Base-by-base conservation (phyloP, 2,888 invertebrate genomes). In the Drosophila fungiperda region DNA sequence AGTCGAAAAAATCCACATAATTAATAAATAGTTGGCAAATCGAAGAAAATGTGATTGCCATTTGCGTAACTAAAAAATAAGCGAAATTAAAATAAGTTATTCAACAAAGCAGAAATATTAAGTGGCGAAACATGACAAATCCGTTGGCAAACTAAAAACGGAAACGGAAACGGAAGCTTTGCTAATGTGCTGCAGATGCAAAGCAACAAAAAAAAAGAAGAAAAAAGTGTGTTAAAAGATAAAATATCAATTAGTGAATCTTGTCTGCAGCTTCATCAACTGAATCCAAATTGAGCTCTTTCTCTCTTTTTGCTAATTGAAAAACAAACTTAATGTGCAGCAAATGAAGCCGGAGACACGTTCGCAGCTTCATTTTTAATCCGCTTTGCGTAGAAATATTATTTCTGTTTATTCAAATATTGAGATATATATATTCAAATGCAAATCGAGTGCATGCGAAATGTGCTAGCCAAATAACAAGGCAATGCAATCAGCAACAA, bases 221-320 rank as follows among this genome's bases (percentile, higher is more conserved):
- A 40, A 32, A 50, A 64, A 61, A 58, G 9, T 73, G 62, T 85
- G 72, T 89, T 83, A 81, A 89, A 73, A 88, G 88, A 83, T 87
- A 80, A 89, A 88, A 86, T 81, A 76, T 49, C 89, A 87, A 87
- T 87, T 87, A 87, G 87, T 79, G 83, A 68, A 69, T 69, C 61
- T 70, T 54, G 49, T 57, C 49, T 70, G 63, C 64, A 49, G 50
- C 48, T 48, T 42, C 5, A 40, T n/a, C 20, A 26, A 53, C 45
- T 59, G 3, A 35, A 20, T 23, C 26, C 40, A 23, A 42, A 29
- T 42, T 54, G 45, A 45, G 23, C 45, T 23, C 45, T 5, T 40
- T n/a, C 1, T 17, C 20, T 23, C 26, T 74, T 61, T 73, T 87
- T 74, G 73, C 80, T 82, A 89, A 87, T 87, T 87, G 87, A 78